Evolutionary conservation across 2,113 vertebrate species (phyloP).

Genomic region (Etheostoma cragini): DNA sequence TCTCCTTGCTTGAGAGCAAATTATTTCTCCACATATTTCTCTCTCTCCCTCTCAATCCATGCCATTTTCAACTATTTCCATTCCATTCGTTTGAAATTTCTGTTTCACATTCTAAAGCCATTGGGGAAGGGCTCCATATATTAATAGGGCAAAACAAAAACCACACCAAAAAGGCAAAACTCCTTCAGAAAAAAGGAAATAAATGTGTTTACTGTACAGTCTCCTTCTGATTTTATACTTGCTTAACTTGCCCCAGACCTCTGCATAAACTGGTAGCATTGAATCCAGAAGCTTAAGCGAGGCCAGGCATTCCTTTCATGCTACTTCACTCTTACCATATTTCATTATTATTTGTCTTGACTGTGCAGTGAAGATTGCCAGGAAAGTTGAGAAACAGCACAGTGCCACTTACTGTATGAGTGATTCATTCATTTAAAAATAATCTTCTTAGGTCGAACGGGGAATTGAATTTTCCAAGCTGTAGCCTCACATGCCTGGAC

Average conservation of each 20-base stretch:
- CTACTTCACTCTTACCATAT: slow-evolving; percentile 61
- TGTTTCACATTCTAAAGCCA: not conserved
- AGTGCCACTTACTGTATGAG: slow-evolving; percentile 44
- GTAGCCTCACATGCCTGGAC: slow-evolving; percentile 24
- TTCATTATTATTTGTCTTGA: slow-evolving; percentile 69
- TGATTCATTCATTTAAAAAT: slow-evolving; percentile 68
- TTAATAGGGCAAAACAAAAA: not conserved
- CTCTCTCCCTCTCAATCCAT: not conserved
- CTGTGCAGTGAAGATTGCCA: slow-evolving; percentile 54
- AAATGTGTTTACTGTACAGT: not conserved
- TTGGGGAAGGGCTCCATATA: not conserved
- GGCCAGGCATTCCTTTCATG: slow-evolving; percentile 63
- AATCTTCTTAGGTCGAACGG: slow-evolving; percentile 55
- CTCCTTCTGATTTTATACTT: not conserved
- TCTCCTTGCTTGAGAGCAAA: slow-evolving; percentile 25
- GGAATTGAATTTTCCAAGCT: slow-evolving; percentile 46
- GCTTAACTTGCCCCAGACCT: slow-evolving; percentile 23
- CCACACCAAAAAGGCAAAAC: not conserved
- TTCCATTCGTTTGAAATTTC: no score
- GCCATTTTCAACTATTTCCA: slow-evolving; percentile 4
- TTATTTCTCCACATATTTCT: slow-evolving; percentile 18
- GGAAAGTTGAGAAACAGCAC: slow-evolving; percentile 61
- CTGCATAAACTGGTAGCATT: slow-evolving; percentile 43
- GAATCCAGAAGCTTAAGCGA: slow-evolving; percentile 54
- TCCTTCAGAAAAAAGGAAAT: not conserved